Evolutionary conservation across 2,797 vertebrate species (phyloP).

Genomic region (Channa striata): DNA sequence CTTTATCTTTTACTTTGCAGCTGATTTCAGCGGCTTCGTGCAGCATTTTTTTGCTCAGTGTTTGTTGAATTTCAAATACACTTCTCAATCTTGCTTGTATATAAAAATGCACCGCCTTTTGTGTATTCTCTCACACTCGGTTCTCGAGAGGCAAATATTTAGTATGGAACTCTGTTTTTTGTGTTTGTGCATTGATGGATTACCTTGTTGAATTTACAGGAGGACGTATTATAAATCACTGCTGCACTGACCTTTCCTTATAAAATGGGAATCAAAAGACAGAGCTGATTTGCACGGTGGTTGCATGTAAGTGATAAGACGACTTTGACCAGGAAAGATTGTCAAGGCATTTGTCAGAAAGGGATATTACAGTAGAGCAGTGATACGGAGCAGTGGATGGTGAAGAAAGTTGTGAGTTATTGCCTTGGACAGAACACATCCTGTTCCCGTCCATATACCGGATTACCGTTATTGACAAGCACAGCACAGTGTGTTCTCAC

Average conservation of each 20-base stretch:
- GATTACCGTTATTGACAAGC: conserved; percentile 68
- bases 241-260: conserved; percentile 76
- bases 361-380: conserved; percentile 56
- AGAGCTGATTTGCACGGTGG: conserved; percentile 59
- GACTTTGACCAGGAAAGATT: conserved; percentile 43
- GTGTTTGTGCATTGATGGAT: conserved; percentile 72
- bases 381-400: conserved; percentile 48
- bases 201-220: conserved; percentile 74
- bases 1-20: conserved; percentile 22
- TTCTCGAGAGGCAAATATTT: conserved; percentile 62
- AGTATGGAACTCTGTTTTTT: conserved; percentile 53
- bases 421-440: conserved; percentile 50
- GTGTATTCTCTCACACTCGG: conserved; percentile 48
- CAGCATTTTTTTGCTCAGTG: conserved; percentile 15
- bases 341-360: conserved; percentile 57
- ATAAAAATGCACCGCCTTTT: conserved; percentile 35
- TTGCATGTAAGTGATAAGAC: conserved; percentile 43
- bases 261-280: conserved; percentile 75
- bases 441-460: conserved; percentile 62
- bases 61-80: conserved; percentile 42
- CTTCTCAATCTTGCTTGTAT: conserved; percentile 48
- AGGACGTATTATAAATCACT: conserved; percentile 77
- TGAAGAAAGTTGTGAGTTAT: conserved; percentile 71
- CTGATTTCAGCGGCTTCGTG: conserved; percentile 9
- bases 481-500: conserved; percentile 41